Evolutionary conservation across 2,888 invertebrate species (phyloP).

Genomic region (Erebia palarica): DNA sequence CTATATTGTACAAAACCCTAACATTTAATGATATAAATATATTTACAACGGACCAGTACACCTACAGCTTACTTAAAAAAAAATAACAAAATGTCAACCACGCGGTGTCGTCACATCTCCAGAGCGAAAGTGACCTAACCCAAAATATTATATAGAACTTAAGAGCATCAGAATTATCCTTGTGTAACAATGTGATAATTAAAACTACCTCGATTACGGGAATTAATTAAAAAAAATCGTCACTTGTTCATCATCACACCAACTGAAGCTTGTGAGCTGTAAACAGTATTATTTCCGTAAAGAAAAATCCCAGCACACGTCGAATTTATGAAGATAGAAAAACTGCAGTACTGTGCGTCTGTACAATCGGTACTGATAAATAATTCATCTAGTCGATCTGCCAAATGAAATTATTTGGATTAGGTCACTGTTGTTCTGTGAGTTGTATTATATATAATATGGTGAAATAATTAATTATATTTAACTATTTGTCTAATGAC

Average conservation of each 20-base stretch:
- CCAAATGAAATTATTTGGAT: background rate
- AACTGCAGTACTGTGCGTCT: no score
- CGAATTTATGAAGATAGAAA: no score
- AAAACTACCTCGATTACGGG: no score
- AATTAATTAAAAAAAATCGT: no score
- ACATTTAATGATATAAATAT: constrained; percentile 29
- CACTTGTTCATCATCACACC: no score
- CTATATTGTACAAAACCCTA: constrained; percentile 39
- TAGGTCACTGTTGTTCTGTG: constrained; percentile 1
- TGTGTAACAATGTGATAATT: no score
- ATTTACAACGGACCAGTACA: constrained; percentile 34
- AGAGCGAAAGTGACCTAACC: constrained; percentile 6
- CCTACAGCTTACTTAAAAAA: constrained; percentile 20
- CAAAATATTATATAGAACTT: background rate
- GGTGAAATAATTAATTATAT: constrained; percentile 23
- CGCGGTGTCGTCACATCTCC: background rate
- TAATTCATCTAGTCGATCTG: background rate
- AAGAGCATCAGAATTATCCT: no score
- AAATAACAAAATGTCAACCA: constrained; percentile 28
- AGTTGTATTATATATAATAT: background rate
- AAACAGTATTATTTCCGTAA: no score
- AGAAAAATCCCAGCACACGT: no score
- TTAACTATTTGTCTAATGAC: constrained; percentile 34
- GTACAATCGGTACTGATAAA: background rate
- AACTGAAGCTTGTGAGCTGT: no score